Evolutionary conservation across 2,113 vertebrate species (phyloP).

Genomic region (Nothobranchius kuhntae): DNA sequence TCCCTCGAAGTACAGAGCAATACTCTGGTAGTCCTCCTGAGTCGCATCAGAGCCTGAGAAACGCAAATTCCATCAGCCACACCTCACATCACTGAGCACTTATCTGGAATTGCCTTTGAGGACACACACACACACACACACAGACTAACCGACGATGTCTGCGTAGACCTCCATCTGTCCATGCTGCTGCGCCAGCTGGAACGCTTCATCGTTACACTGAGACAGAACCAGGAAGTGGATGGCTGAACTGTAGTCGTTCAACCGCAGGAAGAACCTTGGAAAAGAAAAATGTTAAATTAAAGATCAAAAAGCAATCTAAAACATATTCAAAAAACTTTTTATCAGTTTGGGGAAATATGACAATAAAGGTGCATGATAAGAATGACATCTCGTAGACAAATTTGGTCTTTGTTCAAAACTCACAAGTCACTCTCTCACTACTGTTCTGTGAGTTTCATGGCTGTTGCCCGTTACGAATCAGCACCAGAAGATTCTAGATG

Average conservation of each 20-base stretch:
- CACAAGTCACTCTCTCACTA: too few species aligned
- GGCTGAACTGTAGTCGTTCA: slow-evolving; percentile 94
- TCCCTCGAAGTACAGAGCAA: slow-evolving; percentile 95
- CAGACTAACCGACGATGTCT: slow-evolving; percentile 90
- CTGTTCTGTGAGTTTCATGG: too few species aligned
- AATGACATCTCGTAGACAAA: too few species aligned
- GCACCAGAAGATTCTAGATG: too few species aligned
- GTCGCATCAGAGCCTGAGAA: slow-evolving; percentile 86
- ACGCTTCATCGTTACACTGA: slow-evolving; percentile 95
- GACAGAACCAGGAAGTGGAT: slow-evolving; percentile 97
- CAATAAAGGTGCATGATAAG: too few species aligned
- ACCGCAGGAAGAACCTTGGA: slow-evolving; percentile 87
- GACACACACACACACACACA: not conserved
- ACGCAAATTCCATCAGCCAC: slow-evolving; percentile 17
- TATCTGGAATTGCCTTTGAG: too few species aligned
- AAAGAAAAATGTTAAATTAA: not conserved
- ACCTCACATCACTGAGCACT: too few species aligned
- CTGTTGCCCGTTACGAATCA: too few species aligned
- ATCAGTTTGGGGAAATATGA: too few species aligned
- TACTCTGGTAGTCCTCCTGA: slow-evolving; percentile 95
- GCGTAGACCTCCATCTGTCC: slow-evolving; percentile 98
- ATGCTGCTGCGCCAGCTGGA: slow-evolving; percentile 96
- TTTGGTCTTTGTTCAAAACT: too few species aligned
- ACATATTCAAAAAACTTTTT: not conserved
- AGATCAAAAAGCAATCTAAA: not conserved